A percentile compares a stretch with the other conserved stretches of the same genome.
phyloP scores from a whole-genome alignment of 2,113 vertebrate species.

The Cinclus mexicanus region DNA sequence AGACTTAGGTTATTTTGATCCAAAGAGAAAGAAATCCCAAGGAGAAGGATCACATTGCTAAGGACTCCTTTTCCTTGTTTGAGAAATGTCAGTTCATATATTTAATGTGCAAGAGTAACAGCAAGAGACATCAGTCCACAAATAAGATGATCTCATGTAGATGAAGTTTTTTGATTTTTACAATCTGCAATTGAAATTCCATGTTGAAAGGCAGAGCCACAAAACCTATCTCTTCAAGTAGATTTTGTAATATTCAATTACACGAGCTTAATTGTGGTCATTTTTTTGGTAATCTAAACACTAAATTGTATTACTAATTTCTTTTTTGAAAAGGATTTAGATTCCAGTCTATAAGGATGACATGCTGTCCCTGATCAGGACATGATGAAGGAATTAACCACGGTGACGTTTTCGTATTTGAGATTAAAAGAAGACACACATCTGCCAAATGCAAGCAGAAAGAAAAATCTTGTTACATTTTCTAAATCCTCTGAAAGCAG shows the following conservation, averaged over 20 bases:
- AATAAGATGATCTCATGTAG: neutral
- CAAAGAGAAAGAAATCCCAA: neutral
- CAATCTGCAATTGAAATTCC: neutral
- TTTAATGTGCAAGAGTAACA: neutral
- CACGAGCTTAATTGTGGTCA: neutral
- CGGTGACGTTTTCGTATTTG: neutral
- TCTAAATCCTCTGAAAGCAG: constrained; percentile 54
- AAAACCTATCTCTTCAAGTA: neutral
- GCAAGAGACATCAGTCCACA: neutral
- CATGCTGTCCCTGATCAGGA: neutral
- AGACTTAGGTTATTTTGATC: neutral
- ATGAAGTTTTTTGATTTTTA: neutral
- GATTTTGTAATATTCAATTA: constrained; percentile 3
- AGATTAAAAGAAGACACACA: neutral
- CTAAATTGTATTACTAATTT: neutral
- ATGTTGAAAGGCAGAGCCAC: neutral
- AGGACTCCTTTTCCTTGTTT: neutral
- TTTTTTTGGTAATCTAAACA: neutral
- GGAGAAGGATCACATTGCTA: neutral
- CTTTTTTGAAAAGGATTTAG: neutral
- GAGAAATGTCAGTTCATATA: neutral
- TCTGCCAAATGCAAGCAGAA: constrained; percentile 28
- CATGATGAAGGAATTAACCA: constrained; percentile 15
- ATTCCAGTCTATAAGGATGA: constrained; percentile 14
- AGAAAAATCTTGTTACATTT: constrained; percentile 30